phyloP scores from a whole-genome alignment of 1,140 invertebrate genomes.

The Polypedilum pembai region DNA sequence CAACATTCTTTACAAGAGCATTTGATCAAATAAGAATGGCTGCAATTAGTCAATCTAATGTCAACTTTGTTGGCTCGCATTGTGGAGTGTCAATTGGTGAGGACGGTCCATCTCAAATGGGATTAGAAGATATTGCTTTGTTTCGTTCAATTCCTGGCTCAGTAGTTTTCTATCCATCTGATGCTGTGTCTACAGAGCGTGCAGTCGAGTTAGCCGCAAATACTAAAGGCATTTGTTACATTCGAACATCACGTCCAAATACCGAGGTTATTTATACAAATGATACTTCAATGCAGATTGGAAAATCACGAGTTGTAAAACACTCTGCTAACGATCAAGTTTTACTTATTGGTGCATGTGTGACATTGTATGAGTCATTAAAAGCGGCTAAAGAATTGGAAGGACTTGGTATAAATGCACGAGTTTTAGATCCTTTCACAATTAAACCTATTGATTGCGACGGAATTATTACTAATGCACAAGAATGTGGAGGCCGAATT shows the following conservation, averaged over 20 bases:
- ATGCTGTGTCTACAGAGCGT: constrained; percentile 89
- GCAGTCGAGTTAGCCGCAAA: constrained; percentile 95
- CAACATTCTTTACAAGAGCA: constrained; percentile 92
- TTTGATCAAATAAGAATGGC: constrained; percentile 99
- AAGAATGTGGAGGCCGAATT: constrained; percentile 69
- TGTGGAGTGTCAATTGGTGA: constrained; percentile 93
- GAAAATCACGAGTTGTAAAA: constrained; percentile 72
- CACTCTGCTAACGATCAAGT: constrained; percentile 67
- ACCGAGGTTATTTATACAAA: constrained; percentile 83
- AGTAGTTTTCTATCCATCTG: constrained; percentile 94
- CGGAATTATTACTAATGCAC: constrained; percentile 69
- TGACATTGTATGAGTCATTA: constrained; percentile 87
- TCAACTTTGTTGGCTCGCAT: constrained; percentile 93
- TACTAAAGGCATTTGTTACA: constrained; percentile 91
- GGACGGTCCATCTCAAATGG: constrained; percentile 99
- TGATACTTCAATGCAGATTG: constrained; percentile 73
- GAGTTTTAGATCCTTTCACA: constrained; percentile 91
- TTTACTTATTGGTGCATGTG: constrained; percentile 82
- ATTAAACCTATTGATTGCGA: constrained; percentile 88
- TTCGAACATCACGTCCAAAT: constrained; percentile 88
- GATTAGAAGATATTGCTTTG: constrained; percentile 92
- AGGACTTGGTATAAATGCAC: constrained; percentile 57
- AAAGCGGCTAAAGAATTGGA: constrained; percentile 73
- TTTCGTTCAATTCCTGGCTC: constrained; percentile 87
- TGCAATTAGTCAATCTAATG: constrained; percentile 95